phyloP scores from a whole-genome alignment of 2,797 vertebrate species.

The Parauchenoglanis ngamensis region DNA sequence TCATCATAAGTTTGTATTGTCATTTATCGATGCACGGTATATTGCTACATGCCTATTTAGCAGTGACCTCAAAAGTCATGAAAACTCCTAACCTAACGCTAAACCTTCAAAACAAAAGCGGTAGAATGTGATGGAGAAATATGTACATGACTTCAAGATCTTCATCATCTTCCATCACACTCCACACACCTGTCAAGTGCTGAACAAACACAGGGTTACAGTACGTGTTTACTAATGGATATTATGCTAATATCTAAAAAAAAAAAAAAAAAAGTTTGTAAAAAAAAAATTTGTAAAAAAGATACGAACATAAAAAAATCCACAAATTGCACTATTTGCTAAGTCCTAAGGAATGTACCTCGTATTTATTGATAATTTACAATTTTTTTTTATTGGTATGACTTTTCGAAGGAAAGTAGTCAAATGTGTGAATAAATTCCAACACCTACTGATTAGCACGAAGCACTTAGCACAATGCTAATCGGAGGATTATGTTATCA shows the following conservation, averaged over 20 bases:
- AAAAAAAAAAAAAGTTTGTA: neutral
- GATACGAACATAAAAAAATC: neutral
- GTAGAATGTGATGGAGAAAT: neutral
- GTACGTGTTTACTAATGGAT: neutral
- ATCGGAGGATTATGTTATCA: neutral
- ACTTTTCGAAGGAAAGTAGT: neutral
- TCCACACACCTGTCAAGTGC: neutral
- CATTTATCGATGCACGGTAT: too few relatives aligned
- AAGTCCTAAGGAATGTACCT: neutral
- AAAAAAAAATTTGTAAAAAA: neutral
- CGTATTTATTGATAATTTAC: neutral
- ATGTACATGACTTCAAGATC: neutral
- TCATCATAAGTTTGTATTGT: too few relatives aligned
- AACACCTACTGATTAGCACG: neutral
- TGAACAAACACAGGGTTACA: neutral
- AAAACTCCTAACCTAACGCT: neutral
- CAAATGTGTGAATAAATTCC: neutral
- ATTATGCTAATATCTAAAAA: neutral
- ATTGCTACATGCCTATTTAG: too few relatives aligned
- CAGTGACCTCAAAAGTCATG: neutral
- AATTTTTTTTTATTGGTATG: neutral
- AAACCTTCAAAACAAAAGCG: neutral
- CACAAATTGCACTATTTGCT: constrained; percentile 33
- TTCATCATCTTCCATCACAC: neutral
- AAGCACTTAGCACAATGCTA: neutral